Percentiles rank a stretch among this genome's conserved stretches.
These are phyloP conservation scores for Ceyx melanurus DNA, from an alignment of 2,113 vertebrate genomes.

Conservation along the genomic window DNA sequence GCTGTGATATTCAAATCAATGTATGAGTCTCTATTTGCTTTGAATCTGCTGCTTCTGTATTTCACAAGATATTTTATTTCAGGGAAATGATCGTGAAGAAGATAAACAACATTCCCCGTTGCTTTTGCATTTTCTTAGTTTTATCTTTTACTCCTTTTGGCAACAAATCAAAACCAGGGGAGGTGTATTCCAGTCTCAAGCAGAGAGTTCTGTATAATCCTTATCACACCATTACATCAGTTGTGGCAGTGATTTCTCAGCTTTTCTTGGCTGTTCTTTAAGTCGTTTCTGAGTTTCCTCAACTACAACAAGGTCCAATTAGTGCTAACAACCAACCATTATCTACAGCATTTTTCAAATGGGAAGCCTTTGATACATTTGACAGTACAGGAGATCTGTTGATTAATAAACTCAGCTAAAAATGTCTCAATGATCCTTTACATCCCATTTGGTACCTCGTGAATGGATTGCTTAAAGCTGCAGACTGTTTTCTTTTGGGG, in stretches of 20 bases:
- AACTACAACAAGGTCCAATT: background rate
- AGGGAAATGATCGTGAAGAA: background rate
- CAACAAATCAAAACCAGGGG: background rate
- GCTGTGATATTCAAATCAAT: background rate
- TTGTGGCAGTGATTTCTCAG: background rate
- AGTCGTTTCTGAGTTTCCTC: background rate
- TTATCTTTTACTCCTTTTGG: background rate
- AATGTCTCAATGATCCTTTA: too few relatives aligned
- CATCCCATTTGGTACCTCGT: too few relatives aligned
- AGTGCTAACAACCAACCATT: background rate
- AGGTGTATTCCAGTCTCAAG: background rate
- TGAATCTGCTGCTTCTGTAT: background rate
- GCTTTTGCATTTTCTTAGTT: background rate
- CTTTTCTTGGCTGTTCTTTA: constrained; percentile 35
- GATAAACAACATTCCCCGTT: background rate
- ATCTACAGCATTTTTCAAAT: background rate
- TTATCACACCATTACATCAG: constrained; percentile 4
- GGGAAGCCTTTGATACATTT: too few relatives aligned
- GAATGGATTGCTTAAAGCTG: too few relatives aligned
- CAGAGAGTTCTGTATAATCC: background rate
- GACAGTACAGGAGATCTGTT: too few relatives aligned
- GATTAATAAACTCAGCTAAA: too few relatives aligned
- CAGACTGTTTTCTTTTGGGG: too few relatives aligned
- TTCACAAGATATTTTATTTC: background rate
- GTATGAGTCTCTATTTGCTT: background rate